Conservation (phyloP, 53 echinoderm and acorn worm genomes). For the Paracentrotus lividus region DNA sequence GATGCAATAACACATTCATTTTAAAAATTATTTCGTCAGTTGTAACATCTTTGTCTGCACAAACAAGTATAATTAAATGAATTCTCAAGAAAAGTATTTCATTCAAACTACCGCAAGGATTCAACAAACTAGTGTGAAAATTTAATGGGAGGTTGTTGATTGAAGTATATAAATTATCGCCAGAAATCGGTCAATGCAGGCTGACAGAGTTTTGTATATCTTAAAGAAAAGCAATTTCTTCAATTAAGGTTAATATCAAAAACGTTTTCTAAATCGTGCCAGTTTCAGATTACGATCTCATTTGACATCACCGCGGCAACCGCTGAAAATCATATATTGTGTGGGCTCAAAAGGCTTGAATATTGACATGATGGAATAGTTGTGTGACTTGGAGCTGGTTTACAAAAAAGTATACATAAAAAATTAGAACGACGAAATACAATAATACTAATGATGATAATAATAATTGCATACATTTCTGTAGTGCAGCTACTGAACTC, state of each 20-base stretch:
- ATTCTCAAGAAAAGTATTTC: too few species aligned
- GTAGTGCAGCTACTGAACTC: too few species aligned
- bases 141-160: background rate
- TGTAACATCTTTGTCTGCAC: too few species aligned
- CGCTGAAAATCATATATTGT: background rate
- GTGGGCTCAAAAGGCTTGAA: background rate
- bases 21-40: too few species aligned
- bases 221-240: background rate
- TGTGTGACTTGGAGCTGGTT: too few species aligned
- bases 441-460: too few species aligned
- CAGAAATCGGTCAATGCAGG: background rate
- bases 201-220: background rate
- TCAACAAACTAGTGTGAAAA: too few species aligned
- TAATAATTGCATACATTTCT: background rate
- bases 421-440: too few species aligned
- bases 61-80: too few species aligned
- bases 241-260: conserved; percentile 8
- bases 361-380: background rate
- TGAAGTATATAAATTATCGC: background rate
- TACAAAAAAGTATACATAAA: too few species aligned
- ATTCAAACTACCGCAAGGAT: too few species aligned
- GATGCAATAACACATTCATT: too few species aligned
- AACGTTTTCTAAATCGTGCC: background rate
- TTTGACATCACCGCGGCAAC: background rate
- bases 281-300: background rate